Base-by-base conservation (phyloP, 1,140 invertebrate species). In the Colletes gigas region DNA sequence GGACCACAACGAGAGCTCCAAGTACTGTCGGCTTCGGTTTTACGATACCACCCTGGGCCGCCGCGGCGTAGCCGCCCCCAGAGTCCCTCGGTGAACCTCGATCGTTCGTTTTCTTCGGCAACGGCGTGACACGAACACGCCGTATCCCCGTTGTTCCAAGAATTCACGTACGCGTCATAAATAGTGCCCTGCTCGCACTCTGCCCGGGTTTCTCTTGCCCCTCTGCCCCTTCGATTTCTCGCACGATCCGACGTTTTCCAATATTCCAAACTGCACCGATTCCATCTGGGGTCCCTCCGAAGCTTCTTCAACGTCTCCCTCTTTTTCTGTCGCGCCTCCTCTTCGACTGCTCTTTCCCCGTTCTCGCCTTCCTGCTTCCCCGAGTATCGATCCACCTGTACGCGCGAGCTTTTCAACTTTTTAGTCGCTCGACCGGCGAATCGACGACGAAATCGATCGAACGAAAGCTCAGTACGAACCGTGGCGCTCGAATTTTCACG, bases 151-250 rank as follows among this genome's bases (percentile, higher is more conserved):
- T 85, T 88, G 88, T 88, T 88, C 90, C 88, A 85, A 89, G 89
- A 92, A 91, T 89, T 90, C 92, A 93, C 92, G 92, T 93, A 92
- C 91, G 88, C 85, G 89, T 93, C 92, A 93, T 93, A 93, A 93
- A 93, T 93, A 93, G 85, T 88, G 83, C 72, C 85, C 90, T 83
- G 78, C 66, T 88, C 89, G 82, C 81, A 79, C 78, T 81, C 77
- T 74, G 21, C 81, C n/a, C 55, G 68, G 67, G 50, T 57, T 65
- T 57, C 67, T 78, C 65, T 57, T 60, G 9, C 47, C 84, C 39
- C 63, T 3, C 68, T 67, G 44, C 41, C 84, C 41, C 65, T 84
- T 74, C 86, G 77, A 69, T 76, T 84, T 81, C 76, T 82, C 82
- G 75, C 84, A 60, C 74, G 78, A 77, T 88, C 87, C 87, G 89